Evolutionary conservation across 2,888 invertebrate species (phyloP).

Genomic region (Antheraea assamensis): DNA sequence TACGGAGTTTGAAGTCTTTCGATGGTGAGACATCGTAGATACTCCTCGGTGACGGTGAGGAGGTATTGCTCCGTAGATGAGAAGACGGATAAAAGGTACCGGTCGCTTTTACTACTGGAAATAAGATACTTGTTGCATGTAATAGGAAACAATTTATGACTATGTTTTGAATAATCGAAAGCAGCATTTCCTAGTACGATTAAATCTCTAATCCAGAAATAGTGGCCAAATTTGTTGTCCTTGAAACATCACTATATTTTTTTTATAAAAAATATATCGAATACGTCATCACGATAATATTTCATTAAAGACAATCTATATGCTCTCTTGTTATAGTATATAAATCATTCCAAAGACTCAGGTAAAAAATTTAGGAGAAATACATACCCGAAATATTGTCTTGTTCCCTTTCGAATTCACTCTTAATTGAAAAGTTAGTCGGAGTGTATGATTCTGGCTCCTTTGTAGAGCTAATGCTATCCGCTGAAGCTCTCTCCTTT

Average conservation of each 20-base stretch:
- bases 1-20: constrained; percentile 72
- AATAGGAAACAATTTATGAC: too few species aligned
- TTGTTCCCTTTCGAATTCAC: constrained; percentile 74
- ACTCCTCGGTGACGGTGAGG: constrained; percentile 78
- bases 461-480: constrained; percentile 66
- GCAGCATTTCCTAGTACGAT: too few species aligned
- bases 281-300: neutral
- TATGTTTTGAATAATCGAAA: too few species aligned
- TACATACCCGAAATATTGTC: constrained; percentile 77
- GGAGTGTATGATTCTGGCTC: constrained; percentile 65
- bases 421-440: constrained; percentile 75
- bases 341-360: neutral
- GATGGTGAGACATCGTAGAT: constrained; percentile 80
- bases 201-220: too few species aligned
- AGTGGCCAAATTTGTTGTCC: too few species aligned
- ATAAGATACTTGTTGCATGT: constrained; percentile 41
- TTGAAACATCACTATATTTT: too few species aligned
- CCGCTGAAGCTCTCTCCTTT: constrained; percentile 74
- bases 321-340: neutral
- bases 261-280: too few species aligned
- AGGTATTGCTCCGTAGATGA: constrained; percentile 80
- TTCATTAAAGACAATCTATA: neutral
- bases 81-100: constrained; percentile 96
- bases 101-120: constrained; percentile 95
- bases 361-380: constrained; percentile 36